A percentile compares a stretch with the other conserved stretches of the same genome.
These are phyloP conservation scores for Pachliopta kotzebuea DNA, from an alignment of 2,888 invertebrate genomes.

Conservation along the genomic window DNA sequence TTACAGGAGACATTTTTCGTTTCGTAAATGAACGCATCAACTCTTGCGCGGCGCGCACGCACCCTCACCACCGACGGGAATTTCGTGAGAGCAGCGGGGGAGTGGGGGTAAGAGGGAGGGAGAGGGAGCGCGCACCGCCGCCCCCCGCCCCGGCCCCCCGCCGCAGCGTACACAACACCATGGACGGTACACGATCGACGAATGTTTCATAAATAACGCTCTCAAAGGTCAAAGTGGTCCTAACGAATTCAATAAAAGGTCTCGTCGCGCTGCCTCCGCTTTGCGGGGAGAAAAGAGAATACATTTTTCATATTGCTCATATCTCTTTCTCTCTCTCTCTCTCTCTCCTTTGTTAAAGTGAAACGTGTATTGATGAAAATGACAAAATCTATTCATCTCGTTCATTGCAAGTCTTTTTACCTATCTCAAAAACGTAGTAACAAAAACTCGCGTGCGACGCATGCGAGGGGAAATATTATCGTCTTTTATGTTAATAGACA, in stretches of 20 bases:
- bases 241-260: too few relatives aligned
- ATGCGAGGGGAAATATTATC: background rate
- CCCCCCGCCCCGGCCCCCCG: conserved; percentile 30
- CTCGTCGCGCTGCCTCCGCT: conserved; percentile 6
- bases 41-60: conserved; percentile 11
- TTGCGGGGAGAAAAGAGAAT: conserved; percentile 44
- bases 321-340: conserved; percentile 20
- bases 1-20: conserved; percentile 70
- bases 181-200: background rate
- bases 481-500: background rate
- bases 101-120: background rate
- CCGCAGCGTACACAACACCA: background rate
- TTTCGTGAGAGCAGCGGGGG: conserved; percentile 47
- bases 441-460: conserved; percentile 56
- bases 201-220: too few relatives aligned
- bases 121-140: conserved; percentile 34
- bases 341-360: conserved; percentile 36
- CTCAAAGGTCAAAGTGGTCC: too few relatives aligned
- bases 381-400: conserved; percentile 45
- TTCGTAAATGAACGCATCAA: conserved; percentile 41
- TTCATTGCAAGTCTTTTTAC: conserved; percentile 54
- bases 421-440: conserved; percentile 59
- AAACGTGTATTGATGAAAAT: conserved; percentile 42
- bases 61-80: conserved; percentile 47
- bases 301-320: conserved; percentile 39